Conservation (phyloP, 2,113 vertebrate genomes). For the Hyla sarda region DNA sequence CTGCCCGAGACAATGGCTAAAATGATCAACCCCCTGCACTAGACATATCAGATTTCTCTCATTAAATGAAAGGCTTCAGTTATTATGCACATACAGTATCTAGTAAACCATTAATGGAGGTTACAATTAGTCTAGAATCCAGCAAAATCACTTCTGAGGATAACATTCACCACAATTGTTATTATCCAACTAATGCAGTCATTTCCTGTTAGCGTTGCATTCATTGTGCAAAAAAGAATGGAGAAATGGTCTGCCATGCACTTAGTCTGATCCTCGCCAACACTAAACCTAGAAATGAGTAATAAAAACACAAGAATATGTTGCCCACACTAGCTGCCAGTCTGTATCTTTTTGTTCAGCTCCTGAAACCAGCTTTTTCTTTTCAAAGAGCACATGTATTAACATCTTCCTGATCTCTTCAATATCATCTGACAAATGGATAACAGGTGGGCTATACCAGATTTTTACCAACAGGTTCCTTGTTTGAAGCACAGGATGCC, state of each 20-base stretch:
- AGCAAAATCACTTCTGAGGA: neutral
- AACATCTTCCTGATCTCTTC: too few species aligned
- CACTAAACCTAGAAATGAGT: neutral
- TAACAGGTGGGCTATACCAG: too few species aligned
- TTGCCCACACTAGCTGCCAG: neutral
- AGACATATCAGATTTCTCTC: neutral
- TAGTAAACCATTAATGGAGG: neutral
- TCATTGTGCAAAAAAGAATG: constrained; percentile 10
- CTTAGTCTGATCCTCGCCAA: neutral
- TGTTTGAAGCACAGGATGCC: too few species aligned
- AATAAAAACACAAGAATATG: neutral
- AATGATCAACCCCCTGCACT: neutral
- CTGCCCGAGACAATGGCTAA: neutral
- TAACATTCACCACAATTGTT: neutral
- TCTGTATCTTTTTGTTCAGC: too few species aligned
- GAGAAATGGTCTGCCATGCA: neutral
- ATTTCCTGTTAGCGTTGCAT: neutral
- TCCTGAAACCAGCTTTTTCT: too few species aligned
- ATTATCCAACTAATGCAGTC: constrained; percentile 12
- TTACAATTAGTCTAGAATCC: neutral
- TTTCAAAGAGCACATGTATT: too few species aligned
- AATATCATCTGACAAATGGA: too few species aligned
- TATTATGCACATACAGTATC: neutral
- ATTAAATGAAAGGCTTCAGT: neutral
- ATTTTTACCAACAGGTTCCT: too few species aligned